phyloP scores from a whole-genome alignment of 2,113 vertebrate genomes.

The Engraulis encrasicolus region DNA sequence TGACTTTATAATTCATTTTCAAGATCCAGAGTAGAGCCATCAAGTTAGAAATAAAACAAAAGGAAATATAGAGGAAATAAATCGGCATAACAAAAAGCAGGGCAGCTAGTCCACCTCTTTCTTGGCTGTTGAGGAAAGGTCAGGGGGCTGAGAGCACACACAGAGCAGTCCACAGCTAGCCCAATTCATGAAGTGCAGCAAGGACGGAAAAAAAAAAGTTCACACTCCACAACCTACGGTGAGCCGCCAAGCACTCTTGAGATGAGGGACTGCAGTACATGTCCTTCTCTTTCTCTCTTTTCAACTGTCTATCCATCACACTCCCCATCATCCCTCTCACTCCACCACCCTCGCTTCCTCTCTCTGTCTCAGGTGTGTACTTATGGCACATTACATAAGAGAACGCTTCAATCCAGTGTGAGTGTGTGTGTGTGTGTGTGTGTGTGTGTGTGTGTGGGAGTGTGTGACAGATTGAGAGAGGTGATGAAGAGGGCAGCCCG shows the following conservation, averaged over 20 bases:
- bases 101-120: background rate
- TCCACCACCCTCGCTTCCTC: too few relatives aligned
- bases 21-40: background rate
- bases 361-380: background rate
- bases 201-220: background rate
- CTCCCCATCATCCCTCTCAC: too few relatives aligned
- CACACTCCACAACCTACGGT: background rate
- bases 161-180: background rate
- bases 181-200: background rate
- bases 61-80: background rate
- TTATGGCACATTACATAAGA: background rate
- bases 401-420: background rate
- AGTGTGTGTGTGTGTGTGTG: background rate
- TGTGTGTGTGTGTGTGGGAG: background rate
- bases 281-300: background rate
- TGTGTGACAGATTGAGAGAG: background rate
- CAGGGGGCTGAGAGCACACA: background rate
- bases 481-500: too few relatives aligned
- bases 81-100: background rate
- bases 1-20: too few relatives aligned
- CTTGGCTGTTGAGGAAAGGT: background rate
- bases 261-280: background rate
- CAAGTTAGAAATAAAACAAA: background rate
- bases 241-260: background rate
- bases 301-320: too few relatives aligned